Conservation (phyloP, 64 coral and sea anemone genomes). For the Cladopsammia gracilis region DNA sequence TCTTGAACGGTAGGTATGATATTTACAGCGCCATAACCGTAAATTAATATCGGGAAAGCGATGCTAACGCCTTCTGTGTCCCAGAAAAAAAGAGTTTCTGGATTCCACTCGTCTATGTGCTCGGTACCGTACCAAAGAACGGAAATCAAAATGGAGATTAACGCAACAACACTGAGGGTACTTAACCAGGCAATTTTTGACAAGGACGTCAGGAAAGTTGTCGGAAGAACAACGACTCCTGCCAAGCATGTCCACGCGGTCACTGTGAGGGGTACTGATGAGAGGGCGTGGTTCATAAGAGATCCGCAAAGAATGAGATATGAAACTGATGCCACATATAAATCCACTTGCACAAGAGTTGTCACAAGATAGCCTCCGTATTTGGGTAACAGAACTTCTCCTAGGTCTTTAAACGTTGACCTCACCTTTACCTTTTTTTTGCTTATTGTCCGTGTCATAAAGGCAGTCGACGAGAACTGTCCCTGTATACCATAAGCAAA, state of each 20-base stretch:
- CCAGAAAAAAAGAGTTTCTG: background rate
- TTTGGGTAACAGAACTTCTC: background rate
- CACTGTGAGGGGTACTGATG: background rate
- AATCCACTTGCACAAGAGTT: background rate
- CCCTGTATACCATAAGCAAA: too few relatives aligned
- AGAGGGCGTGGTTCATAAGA: too few relatives aligned
- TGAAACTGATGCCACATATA: background rate
- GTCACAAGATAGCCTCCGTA: background rate
- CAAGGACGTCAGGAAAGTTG: background rate
- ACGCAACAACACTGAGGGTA: too few relatives aligned
- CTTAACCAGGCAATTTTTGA: background rate
- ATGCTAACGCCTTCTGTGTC: background rate
- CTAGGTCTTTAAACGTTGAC: conserved; percentile 23
- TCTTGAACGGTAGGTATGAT: background rate
- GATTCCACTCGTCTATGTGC: background rate
- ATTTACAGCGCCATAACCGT: background rate
- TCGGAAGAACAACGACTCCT: background rate
- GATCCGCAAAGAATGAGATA: background rate
- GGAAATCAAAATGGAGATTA: too few relatives aligned
- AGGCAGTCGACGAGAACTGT: too few relatives aligned
- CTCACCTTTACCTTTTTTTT: background rate
- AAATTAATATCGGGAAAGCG: background rate
- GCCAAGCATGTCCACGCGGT: background rate
- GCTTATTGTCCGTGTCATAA: background rate
- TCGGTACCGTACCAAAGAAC: background rate